Evolutionary conservation across 1,140 invertebrate genomes (phyloP), one percentile per base, ranked within the genome.

Genomic region (Parasteatoda tepidariorum): DNA sequence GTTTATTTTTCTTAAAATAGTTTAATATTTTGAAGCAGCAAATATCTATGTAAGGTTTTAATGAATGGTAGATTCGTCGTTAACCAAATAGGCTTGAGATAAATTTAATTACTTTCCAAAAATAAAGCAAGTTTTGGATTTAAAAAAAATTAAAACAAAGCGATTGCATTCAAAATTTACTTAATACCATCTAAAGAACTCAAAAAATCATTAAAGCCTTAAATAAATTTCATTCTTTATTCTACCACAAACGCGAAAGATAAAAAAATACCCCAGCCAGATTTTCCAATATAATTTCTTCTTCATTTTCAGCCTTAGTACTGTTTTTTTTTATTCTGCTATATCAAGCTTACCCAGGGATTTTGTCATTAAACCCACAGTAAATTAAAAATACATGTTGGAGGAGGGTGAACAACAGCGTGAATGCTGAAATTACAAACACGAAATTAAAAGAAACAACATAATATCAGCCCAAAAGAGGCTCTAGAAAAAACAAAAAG

Each of bases 361-460:
- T 61, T 74, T 41, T 28, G 55, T 22, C 30, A 61, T 78, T 62
- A 82, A 61, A 70, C 67, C 6, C 15, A 4, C 15, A 48, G 59
- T 82, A 82, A 82, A 82, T 82, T 82, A 82, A 82, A 70, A 82
- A 82, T 71, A 33, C 66, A 24, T 31, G n/a, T n/a, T n/a, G n/a
- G n/a, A 18, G 18, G 57, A 62, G 62, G 70, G 34, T 55, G 26
- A 28, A 34, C 41, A 28, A 28, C 22, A 48, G 66, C 66, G 71
- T 31, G 78, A 68, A 61, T 82, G 59, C 71, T 82, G 54, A 33
- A 82, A 82, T 82, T 70, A 82, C 78, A 71, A 82, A 82, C 67
- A 71, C 24, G 78, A 48, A 82, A 82, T 82, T 82, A 82, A 82
- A 82, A 62, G 78, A 82, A 71, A 48, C 24, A 79, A 38, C 66